Evolutionary conservation across 1,140 invertebrate genomes (phyloP), one percentile per base, ranked within the genome.

Genomic region (Acromyrmex heyeri): DNA sequence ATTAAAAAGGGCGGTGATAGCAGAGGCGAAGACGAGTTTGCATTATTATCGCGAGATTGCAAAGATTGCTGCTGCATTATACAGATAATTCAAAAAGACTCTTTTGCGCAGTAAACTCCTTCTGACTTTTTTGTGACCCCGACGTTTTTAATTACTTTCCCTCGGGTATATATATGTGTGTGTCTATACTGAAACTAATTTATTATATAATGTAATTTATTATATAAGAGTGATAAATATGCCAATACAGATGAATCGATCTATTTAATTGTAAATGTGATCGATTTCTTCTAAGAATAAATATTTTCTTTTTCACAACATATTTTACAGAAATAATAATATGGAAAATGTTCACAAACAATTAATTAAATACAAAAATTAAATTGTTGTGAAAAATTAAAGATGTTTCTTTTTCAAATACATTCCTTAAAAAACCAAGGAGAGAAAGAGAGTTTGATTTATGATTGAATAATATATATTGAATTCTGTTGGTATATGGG

Each of bases 41-140:
- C 77, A 48, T 67, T 79, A 55, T 79, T 79, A 53, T 67, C 77
- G 18, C 44, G 24, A 30, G 27, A 83, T 72, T 48, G 69, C 24
- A 38, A 61, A 73, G 79, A 8, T 83, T 50, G 27, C 16, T 27
- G 79, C 14, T 61, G 24, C 18, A 27, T 83, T 83, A 83, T 83
- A 8, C 18, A 61, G 38, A 62, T 18, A 83, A 61, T 50, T 83
- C 55, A 61, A 70, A 61, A 61, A 61, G 14, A 73, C 18, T 3
- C 21, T 27, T 34, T 14, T 53, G 8, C 44, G n/a, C 62, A 7
- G 6, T 21, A 16, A 72, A 1, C 5, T 27, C n/a, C 53, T 59
- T 21, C 50, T n/a, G 5, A 3, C 24, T 59, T 16, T 57, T 4
- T 16, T 61, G 16, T 14, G 7, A 16, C 16, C n/a, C 2, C 21